phyloP scores from a whole-genome alignment of 2,888 invertebrate genomes.

The Adineta ricciae region DNA sequence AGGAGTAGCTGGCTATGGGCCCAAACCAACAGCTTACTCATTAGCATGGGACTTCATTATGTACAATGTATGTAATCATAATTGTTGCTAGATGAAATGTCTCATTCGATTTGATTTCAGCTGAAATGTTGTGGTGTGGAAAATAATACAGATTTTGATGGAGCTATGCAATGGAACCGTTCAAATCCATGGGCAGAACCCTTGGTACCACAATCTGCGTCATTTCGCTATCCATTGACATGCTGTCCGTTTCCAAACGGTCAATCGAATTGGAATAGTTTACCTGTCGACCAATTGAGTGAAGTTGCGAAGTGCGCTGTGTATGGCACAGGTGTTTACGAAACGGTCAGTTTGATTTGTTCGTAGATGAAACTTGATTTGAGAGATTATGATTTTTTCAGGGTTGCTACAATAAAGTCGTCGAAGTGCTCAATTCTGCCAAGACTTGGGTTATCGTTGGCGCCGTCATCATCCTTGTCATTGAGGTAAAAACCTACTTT shows the following conservation, averaged over 20 bases:
- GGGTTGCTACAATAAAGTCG: neutral
- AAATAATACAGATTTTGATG: conserved; percentile 19
- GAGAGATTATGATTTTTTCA: neutral
- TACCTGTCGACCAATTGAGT: neutral
- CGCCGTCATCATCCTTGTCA: neutral
- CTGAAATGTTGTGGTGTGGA: conserved; percentile 32
- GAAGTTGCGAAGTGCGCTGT: neutral
- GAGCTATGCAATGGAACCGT: neutral
- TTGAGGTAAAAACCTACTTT: neutral
- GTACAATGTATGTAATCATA: conserved; percentile 29
- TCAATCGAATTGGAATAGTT: neutral
- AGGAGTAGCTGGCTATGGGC: neutral
- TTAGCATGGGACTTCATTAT: conserved; percentile 33
- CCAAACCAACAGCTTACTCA: conserved; percentile 10
- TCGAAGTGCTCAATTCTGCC: neutral
- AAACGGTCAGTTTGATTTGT: neutral
- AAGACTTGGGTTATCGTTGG: neutral
- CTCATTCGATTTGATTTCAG: neutral
- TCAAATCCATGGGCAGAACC: neutral
- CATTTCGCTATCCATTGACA: neutral
- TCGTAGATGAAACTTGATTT: neutral
- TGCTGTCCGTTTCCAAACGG: neutral
- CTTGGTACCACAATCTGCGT: neutral
- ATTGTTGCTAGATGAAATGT: neutral
- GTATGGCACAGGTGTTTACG: neutral